These are phyloP conservation scores for Myoxocephalus aenaeus DNA, from an alignment of 2,797 vertebrate species.

Conservation along the genomic window DNA sequence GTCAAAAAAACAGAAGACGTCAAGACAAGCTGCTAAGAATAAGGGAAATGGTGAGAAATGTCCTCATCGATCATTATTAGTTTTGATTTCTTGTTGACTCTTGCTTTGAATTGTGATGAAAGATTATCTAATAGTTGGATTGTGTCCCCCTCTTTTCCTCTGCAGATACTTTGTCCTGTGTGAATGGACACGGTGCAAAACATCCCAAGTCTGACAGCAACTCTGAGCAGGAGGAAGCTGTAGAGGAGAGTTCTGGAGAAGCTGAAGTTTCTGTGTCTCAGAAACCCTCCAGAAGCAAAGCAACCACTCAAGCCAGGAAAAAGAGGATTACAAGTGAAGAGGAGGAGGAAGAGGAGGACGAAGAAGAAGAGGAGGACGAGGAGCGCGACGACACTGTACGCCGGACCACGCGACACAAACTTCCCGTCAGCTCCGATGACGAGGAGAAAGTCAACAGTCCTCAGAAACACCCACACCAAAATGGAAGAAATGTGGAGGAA, in stretches of 20 bases:
- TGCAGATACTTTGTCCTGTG: conserved; percentile 69
- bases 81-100: background rate
- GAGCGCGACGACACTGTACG: conserved; percentile 48
- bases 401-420: conserved; percentile 57
- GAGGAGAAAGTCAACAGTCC: conserved; percentile 61
- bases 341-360: conserved; percentile 67
- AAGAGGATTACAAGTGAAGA: conserved; percentile 75
- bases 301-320: conserved; percentile 59
- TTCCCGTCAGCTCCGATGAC: conserved; percentile 75
- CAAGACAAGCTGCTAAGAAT: conserved; percentile 53
- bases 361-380: conserved; percentile 74
- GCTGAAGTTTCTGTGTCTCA: conserved; percentile 34
- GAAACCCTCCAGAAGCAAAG: conserved; percentile 66
- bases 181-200: conserved; percentile 80
- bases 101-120: conserved; percentile 1
- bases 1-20: conserved; percentile 29
- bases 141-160: background rate
- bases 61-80: background rate
- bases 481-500: conserved; percentile 76
- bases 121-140: background rate
- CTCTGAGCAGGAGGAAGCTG: conserved; percentile 69
- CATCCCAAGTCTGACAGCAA: conserved; percentile 62
- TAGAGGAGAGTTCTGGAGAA: conserved; percentile 63
- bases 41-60: conserved; percentile 67
- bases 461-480: conserved; percentile 78